phyloP scores from a whole-genome alignment of 2,797 vertebrate genomes.

The Malurus splendens region DNA sequence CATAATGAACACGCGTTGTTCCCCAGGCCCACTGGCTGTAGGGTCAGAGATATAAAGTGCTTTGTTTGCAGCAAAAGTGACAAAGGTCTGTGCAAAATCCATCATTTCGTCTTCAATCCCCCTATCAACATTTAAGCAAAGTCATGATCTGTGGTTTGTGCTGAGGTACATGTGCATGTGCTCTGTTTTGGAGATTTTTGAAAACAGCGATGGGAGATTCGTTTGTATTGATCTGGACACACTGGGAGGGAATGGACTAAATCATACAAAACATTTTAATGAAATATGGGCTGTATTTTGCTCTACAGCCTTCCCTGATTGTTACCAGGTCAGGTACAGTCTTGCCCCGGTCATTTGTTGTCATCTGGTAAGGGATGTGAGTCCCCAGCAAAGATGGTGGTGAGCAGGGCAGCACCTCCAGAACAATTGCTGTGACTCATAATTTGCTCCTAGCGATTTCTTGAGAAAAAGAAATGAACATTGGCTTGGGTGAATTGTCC shows the following conservation, averaged over 20 bases:
- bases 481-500: neutral
- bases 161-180: accelerated
- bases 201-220: neutral
- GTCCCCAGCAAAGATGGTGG: neutral
- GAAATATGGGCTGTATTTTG: neutral
- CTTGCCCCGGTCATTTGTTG: neutral
- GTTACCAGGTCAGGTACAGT: neutral
- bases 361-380: neutral
- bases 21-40: neutral
- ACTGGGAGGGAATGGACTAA: neutral
- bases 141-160: neutral
- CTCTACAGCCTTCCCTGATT: neutral
- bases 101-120: neutral
- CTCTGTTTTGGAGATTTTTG: neutral
- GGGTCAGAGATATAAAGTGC: neutral
- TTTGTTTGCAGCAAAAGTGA: neutral
- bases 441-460: neutral
- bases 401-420: neutral
- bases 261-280: neutral
- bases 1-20: neutral
- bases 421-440: neutral
- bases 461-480: neutral
- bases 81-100: neutral
- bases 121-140: neutral
- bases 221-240: neutral